A percentile compares a stretch with the other conserved stretches of the same genome.
phyloP scores from a whole-genome alignment of 2,113 vertebrate species.

The Austrofundulus limnaeus region DNA sequence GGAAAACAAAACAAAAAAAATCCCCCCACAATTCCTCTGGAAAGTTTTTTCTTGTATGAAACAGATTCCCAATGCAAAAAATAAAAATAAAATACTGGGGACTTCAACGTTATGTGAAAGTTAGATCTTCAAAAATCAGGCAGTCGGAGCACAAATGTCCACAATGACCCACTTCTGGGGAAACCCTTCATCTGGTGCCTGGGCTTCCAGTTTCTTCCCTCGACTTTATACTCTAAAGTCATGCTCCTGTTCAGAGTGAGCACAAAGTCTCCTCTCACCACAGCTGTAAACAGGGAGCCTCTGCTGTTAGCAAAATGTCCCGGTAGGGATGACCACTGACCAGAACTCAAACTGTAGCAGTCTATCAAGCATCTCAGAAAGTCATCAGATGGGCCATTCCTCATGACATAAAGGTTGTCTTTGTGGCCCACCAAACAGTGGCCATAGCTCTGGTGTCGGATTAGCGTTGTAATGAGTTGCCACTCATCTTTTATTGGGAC shows the following conservation, averaged over 20 bases:
- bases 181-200: constrained; percentile 84
- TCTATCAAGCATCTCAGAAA: constrained; percentile 89
- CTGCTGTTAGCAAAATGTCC: constrained; percentile 92
- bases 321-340: constrained; percentile 85
- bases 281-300: constrained; percentile 86
- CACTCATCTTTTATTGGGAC: constrained; percentile 69
- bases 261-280: constrained; percentile 82
- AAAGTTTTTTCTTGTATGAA: too few species aligned
- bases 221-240: constrained; percentile 82
- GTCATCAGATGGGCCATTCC: constrained; percentile 89
- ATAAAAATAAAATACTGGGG: too few species aligned
- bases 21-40: too few species aligned
- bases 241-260: constrained; percentile 87
- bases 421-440: constrained; percentile 90
- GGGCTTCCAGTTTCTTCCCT: constrained; percentile 81
- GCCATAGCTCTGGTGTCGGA: constrained; percentile 86
- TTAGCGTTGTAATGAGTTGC: constrained; percentile 80
- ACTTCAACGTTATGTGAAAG: too few species aligned
- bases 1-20: too few species aligned
- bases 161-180: constrained; percentile 85
- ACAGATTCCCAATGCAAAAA: too few species aligned
- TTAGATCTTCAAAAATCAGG: constrained; percentile 39
- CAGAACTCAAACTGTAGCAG: constrained; percentile 82
- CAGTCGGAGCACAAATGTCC: constrained; percentile 86
- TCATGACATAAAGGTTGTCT: constrained; percentile 87